Evolutionary conservation across 1,140 invertebrate genomes (phyloP).

Genomic region (Frieseomelitta varia): DNA sequence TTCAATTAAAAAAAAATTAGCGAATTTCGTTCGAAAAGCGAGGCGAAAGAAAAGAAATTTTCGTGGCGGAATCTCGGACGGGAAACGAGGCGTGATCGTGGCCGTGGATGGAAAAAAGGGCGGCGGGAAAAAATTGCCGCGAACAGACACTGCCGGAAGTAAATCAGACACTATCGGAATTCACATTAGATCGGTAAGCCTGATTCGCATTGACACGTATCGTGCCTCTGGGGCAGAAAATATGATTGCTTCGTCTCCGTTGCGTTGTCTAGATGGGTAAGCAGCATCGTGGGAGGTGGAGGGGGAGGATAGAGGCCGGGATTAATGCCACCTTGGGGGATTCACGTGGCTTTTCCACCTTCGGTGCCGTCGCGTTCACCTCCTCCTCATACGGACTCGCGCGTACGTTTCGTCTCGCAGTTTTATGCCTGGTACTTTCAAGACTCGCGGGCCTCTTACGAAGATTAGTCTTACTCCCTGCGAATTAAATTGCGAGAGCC

Average conservation of each 20-base stretch:
- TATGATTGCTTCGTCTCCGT: conserved; percentile 80
- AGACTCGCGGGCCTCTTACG: conserved; percentile 57
- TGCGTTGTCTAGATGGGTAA: conserved; percentile 70
- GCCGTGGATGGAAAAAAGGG: conserved; percentile 3
- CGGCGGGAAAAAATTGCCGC: not conserved
- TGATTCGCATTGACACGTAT: conserved; percentile 82
- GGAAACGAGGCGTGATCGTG: conserved; percentile 37
- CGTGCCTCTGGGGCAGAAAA: conserved; percentile 81
- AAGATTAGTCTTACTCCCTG: conserved; percentile 50
- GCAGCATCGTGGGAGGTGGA: conserved; percentile 4
- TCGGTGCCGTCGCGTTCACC: conserved; percentile 45
- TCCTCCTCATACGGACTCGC: not conserved
- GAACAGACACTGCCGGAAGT: conserved; percentile 54
- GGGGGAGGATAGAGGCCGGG: conserved; percentile 66
- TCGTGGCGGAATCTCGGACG: conserved; percentile 30
- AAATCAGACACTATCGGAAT: conserved; percentile 80
- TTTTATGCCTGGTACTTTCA: conserved; percentile 60
- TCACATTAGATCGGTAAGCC: conserved; percentile 81
- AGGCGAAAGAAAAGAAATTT: conserved; percentile 23
- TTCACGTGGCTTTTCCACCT: conserved; percentile 73
- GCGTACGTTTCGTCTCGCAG: conserved; percentile 36
- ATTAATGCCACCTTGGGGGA: conserved; percentile 82
- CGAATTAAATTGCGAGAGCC: not conserved
- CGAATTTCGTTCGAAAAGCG: not conserved
- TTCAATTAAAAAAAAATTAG: too few species aligned